Percentiles rank a stretch among this genome's conserved stretches.
phyloP scores from a whole-genome alignment of 2,797 vertebrate genomes.

The Paratrypauchen microcephalus region DNA sequence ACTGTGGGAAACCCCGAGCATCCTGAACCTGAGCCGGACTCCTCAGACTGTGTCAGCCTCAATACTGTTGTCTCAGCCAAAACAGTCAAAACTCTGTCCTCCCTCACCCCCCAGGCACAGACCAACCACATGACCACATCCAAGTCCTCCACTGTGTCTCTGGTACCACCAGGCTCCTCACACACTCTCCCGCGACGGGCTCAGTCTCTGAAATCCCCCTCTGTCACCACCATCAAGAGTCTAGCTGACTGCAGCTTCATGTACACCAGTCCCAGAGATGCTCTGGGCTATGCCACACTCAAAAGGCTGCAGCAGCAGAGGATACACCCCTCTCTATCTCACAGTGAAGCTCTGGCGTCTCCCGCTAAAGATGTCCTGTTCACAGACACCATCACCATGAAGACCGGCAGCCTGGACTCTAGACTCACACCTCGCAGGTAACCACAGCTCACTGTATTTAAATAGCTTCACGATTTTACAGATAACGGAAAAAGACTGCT shows the following conservation, averaged over 20 bases:
- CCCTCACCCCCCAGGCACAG: slow-evolving; percentile 84
- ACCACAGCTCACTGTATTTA: slow-evolving; percentile 17
- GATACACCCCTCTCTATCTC: slow-evolving; percentile 94
- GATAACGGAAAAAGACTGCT: neutral
- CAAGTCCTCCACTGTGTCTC: slow-evolving; percentile 89
- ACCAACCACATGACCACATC: slow-evolving; percentile 88
- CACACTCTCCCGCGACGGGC: slow-evolving; percentile 95
- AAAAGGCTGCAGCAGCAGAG: slow-evolving; percentile 96
- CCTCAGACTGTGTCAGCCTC: slow-evolving; percentile 95
- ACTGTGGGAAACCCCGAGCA: slow-evolving; percentile 87
- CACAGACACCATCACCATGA: slow-evolving; percentile 98
- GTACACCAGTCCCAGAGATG: slow-evolving; percentile 93
- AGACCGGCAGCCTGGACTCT: slow-evolving; percentile 95
- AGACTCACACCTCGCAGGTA: slow-evolving; percentile 94
- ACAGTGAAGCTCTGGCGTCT: slow-evolving; percentile 94
- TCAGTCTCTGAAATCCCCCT: slow-evolving; percentile 95
- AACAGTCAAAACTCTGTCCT: slow-evolving; percentile 88
- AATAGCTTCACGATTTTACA: neutral
- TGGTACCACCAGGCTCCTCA: slow-evolving; percentile 91
- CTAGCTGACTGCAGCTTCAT: slow-evolving; percentile 95
- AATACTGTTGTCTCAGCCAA: slow-evolving; percentile 95
- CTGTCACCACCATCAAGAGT: slow-evolving; percentile 91
- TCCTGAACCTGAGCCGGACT: slow-evolving; percentile 79
- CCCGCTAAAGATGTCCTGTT: slow-evolving; percentile 98
- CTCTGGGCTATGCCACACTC: slow-evolving; percentile 94